A percentile compares a stretch with the other conserved stretches of the same genome.
These are phyloP conservation scores for Musca domestica DNA, from an alignment of 1,140 invertebrate species.

Conservation along the genomic window DNA sequence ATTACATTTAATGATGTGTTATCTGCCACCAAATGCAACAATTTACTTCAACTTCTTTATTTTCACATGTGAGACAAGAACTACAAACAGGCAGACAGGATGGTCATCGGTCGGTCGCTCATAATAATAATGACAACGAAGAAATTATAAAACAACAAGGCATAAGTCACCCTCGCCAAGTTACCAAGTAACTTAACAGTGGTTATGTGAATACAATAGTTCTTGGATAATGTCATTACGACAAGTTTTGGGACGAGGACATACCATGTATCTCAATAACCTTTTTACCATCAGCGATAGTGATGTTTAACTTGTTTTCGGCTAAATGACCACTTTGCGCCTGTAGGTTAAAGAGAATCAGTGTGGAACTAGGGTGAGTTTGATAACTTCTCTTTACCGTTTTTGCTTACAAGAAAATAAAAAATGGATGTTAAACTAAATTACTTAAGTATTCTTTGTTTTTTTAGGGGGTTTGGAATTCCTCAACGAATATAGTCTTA, in stretches of 20 bases:
- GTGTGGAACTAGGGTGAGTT: background rate
- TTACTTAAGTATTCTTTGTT: too few relatives aligned
- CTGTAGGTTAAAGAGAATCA: background rate
- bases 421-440: too few relatives aligned
- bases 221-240: background rate
- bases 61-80: conserved; percentile 11
- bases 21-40: too few relatives aligned
- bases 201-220: background rate
- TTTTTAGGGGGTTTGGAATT: too few relatives aligned
- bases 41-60: conserved; percentile 10
- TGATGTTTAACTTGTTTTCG: too few relatives aligned
- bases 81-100: too few relatives aligned
- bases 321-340: background rate
- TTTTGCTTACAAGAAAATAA: too few relatives aligned
- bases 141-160: background rate
- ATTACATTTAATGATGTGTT: too few relatives aligned
- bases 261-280: too few relatives aligned
- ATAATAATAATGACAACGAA: background rate
- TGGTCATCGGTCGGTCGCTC: too few relatives aligned
- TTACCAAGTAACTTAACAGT: background rate
- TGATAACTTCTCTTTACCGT: background rate
- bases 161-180: background rate
- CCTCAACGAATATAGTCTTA: too few relatives aligned
- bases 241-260: background rate
- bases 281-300: too few relatives aligned